Base-by-base conservation (phyloP, 2,797 vertebrate genomes). In the Lithobates sylvaticus region DNA sequence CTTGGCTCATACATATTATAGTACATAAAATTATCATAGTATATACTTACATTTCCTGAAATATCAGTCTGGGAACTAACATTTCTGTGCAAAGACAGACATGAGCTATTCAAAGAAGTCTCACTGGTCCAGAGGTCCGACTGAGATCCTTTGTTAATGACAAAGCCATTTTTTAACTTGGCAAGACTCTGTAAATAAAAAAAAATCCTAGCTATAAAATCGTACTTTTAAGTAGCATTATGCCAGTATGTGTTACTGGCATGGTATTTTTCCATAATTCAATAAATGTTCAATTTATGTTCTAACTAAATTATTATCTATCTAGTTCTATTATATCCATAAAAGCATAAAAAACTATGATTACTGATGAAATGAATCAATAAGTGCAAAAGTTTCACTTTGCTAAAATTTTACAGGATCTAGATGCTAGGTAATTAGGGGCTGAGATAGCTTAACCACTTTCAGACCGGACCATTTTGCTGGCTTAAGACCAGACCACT, bases 51-150 rank as follows among this genome's bases (percentile, higher is more conserved):
- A 83, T 96, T 97, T 23, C 94, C 94, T 0, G 97, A 96, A 88
- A 98, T 92, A 88, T 99, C 98, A 0, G 98, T 99, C 94, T 99
- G 98, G 36, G 98, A 99, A 90, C 97, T 97, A 64, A 97, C 94
- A 2, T 99, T 98, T 13, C 93, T 94, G 0, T 96, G 95, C 16
- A 96, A 89, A 3, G 93, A 95, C 78, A 95, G 91, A 84, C 95
- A 93, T 0, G 97, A 97, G 92, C 93, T 94, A 64, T 95, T 95
- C 85, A 97, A 91, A 0, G 97, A 98, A 13, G 94, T 70, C 15
- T 90, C 96, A 92, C 97, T 98, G 91, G 95, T 93, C 97, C 97
- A 99, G 78, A 97, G 93, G 86, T 99, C 97, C 18, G 96, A 95
- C 91, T 97, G 96, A 1, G 97, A 98, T 74, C 96, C 96, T 65